Conservation (phyloP, 2,113 vertebrate genomes). For the Corynorhinus townsendii region DNA sequence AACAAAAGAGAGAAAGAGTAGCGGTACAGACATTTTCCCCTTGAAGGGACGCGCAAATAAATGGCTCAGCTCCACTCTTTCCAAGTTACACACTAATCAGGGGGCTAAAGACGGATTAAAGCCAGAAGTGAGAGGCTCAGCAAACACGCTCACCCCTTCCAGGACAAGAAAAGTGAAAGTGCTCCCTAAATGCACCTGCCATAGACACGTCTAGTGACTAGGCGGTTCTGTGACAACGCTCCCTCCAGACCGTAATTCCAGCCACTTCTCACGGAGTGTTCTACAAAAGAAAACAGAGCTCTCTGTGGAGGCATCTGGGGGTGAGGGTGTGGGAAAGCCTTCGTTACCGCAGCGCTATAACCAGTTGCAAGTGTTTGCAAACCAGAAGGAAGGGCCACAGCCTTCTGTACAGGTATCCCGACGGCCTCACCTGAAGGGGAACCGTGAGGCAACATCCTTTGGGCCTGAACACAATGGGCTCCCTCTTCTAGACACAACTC, state of each 20-base stretch:
- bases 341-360: not conserved
- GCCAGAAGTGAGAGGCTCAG: slow-evolving; percentile 23
- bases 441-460: not conserved
- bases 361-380: slow-evolving; percentile 21
- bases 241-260: not conserved
- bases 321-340: not conserved
- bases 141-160: not conserved
- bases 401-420: not conserved
- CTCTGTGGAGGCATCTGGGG: not conserved
- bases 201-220: not conserved
- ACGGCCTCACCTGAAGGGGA: not conserved
- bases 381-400: not conserved
- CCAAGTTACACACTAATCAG: not conserved
- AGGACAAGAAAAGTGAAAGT: slow-evolving; percentile 38
- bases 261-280: not conserved
- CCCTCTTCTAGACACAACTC: not conserved
- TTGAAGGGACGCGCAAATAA: not conserved
- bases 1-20: not conserved
- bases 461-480: not conserved
- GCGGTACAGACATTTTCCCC: not conserved
- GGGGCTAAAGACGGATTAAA: slow-evolving; percentile 31
- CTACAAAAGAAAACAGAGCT: not conserved
- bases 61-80: not conserved
- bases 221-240: not conserved
- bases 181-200: not conserved